Evolutionary conservation across 1,140 invertebrate species (phyloP).

Genomic region (Agrilus planipennis): DNA sequence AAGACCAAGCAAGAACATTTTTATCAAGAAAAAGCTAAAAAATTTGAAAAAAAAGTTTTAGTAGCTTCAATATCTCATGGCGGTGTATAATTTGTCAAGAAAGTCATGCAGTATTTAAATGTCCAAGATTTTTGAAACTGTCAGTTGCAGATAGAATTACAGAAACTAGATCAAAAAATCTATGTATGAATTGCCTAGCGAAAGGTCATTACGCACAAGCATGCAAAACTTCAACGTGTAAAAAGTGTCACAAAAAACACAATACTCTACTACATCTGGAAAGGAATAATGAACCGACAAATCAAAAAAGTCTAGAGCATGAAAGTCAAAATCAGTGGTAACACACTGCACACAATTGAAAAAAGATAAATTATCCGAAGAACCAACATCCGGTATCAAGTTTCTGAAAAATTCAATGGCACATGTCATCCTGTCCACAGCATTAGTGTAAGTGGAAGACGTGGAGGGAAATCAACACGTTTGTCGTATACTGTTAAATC

Average conservation of each 20-base stretch:
- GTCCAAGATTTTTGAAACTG: conserved; percentile 1
- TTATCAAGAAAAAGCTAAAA: too few species aligned
- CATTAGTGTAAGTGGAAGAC: not conserved
- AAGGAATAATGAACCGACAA: too few species aligned
- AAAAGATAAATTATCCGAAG: not conserved
- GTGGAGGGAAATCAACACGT: conserved; percentile 3
- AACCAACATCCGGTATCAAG: not conserved
- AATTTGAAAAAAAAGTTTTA: too few species aligned
- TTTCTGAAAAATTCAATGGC: not conserved
- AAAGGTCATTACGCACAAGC: not conserved
- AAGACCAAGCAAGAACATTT: too few species aligned
- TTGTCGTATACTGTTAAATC: conserved; percentile 6
- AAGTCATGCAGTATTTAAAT: conserved; percentile 1
- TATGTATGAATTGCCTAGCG: not conserved
- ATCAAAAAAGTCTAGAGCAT: too few species aligned
- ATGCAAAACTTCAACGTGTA: not conserved
- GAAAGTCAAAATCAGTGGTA: too few species aligned
- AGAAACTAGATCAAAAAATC: not conserved
- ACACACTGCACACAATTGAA: too few species aligned
- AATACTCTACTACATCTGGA: not conserved
- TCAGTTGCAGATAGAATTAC: not conserved
- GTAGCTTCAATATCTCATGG: too few species aligned
- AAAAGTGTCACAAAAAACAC: not conserved
- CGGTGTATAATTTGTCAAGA: too few species aligned
- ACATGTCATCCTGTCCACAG: conserved; percentile 5